phyloP scores from a whole-genome alignment of 2,797 vertebrate species.

The Picus viridis region DNA sequence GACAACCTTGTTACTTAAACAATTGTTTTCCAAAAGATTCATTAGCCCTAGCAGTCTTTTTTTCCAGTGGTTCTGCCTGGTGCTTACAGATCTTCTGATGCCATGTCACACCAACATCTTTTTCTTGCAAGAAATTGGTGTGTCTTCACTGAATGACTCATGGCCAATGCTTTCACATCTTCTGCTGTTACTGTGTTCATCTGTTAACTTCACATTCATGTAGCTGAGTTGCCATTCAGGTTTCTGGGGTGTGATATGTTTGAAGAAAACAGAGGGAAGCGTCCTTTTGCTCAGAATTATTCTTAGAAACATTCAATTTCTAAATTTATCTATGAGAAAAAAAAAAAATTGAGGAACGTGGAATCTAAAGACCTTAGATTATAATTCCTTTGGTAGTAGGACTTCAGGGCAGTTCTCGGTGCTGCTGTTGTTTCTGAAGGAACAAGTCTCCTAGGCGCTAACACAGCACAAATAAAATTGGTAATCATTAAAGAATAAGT shows the following conservation, averaged over 20 bases:
- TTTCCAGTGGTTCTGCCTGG: neutral
- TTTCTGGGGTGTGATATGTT: constrained; percentile 2
- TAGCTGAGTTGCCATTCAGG: neutral
- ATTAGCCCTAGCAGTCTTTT: neutral
- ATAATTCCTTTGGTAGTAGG: neutral
- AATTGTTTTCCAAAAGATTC: neutral
- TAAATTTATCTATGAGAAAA: neutral
- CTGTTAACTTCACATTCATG: neutral
- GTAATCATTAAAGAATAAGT: neutral
- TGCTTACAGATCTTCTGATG: neutral
- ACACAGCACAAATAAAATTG: neutral
- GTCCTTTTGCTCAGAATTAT: neutral
- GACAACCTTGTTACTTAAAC: neutral
- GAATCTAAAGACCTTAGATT: neutral
- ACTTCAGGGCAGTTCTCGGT: neutral
- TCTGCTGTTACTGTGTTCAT: neutral
- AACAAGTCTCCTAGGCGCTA: neutral
- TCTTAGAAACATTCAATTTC: neutral
- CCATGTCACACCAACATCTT: neutral
- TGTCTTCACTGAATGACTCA: neutral
- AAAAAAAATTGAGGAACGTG: accelerated
- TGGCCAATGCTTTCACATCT: neutral
- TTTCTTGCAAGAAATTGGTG: neutral
- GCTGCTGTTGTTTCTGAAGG: neutral
- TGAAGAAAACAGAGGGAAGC: neutral